Conservation (phyloP, 1,140 invertebrate genomes). For the Tetraneura akinire region DNA sequence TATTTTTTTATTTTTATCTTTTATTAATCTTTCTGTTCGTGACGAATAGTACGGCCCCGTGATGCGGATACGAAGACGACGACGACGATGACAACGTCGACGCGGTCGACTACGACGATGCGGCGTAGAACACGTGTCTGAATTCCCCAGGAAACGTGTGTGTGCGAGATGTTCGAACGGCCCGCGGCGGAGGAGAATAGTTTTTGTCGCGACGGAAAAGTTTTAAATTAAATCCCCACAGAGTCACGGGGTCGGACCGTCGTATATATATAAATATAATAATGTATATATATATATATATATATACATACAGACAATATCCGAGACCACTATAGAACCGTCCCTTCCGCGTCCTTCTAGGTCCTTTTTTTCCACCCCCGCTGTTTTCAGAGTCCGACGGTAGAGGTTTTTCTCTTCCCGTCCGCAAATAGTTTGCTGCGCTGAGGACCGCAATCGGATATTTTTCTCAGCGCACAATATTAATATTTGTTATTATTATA, state of each 20-base stretch:
- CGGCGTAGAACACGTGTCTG: constrained; percentile 29
- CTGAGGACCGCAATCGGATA: too few species aligned
- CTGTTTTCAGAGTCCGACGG: too few species aligned
- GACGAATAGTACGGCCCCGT: too few species aligned
- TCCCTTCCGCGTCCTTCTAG: too few species aligned
- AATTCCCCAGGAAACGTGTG: constrained; percentile 2
- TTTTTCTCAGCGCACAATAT: neutral
- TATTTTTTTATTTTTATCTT: neutral
- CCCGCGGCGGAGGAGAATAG: neutral
- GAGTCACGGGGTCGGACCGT: neutral
- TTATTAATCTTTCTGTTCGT: neutral
- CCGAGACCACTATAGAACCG: neutral
- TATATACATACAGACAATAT: neutral
- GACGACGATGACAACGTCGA: neutral
- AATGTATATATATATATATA: neutral
- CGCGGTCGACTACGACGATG: neutral
- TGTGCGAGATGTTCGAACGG: too few species aligned
- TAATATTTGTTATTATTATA: neutral
- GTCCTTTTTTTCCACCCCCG: too few species aligned
- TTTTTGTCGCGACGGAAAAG: constrained; percentile 38
- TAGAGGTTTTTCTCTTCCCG: too few species aligned
- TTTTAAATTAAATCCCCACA: constrained; percentile 45
- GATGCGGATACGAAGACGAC: neutral
- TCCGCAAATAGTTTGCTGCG: too few species aligned
- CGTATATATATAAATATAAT: too few species aligned